Percentiles rank a stretch among this genome's conserved stretches.
These are phyloP conservation scores for Dendrocopos noguchii DNA, from an alignment of 2,113 vertebrate species.

Conservation along the genomic window DNA sequence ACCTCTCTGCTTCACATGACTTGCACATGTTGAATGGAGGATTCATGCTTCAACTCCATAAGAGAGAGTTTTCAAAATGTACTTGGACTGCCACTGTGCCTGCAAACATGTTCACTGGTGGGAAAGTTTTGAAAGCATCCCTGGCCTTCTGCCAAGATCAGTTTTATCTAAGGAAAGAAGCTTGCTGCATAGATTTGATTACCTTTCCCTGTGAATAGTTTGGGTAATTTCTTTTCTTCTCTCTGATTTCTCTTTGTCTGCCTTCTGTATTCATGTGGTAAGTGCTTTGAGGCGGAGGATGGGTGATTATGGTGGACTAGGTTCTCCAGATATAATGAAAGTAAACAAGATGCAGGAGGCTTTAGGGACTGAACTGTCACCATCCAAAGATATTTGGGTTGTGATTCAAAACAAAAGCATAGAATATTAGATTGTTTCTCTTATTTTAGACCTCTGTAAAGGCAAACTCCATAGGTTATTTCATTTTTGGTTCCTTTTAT, in stretches of 20 bases:
- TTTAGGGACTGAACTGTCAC: neutral
- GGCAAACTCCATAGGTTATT: neutral
- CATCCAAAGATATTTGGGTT: neutral
- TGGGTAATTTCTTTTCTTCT: neutral
- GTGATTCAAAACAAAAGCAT: neutral
- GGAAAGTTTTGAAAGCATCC: neutral
- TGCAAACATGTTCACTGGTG: neutral
- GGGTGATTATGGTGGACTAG: neutral
- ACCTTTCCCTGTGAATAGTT: neutral
- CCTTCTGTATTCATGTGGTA: neutral
- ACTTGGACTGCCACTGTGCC: neutral
- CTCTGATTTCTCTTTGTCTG: neutral
- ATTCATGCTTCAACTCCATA: neutral
- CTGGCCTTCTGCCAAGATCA: neutral
- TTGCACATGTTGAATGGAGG: neutral
- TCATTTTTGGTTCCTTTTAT: neutral
- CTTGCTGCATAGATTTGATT: neutral
- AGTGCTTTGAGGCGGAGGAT: neutral
- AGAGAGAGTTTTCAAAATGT: neutral
- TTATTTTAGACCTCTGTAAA: neutral
- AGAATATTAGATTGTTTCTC: neutral
- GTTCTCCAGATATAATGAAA: neutral
- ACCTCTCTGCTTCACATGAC: neutral
- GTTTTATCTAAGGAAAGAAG: neutral
- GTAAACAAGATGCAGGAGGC: neutral